phyloP scores from a whole-genome alignment of 2,113 vertebrate genomes.

The Pyrgilauda ruficollis region DNA sequence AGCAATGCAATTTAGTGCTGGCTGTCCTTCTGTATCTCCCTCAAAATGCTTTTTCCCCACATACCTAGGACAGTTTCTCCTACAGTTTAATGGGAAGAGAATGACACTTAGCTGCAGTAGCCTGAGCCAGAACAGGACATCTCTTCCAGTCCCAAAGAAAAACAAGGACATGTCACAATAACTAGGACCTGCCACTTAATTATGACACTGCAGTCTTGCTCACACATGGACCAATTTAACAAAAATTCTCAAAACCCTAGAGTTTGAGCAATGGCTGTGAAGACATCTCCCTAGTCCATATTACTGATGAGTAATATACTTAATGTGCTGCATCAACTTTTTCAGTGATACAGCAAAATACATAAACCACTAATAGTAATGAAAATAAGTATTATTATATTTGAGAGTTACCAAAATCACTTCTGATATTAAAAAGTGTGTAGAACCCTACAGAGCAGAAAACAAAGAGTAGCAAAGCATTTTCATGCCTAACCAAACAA shows the following conservation, averaged over 20 bases:
- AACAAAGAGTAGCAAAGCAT: background rate
- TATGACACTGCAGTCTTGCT: background rate
- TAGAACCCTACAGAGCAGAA: accelerated
- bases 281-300: background rate
- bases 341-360: background rate
- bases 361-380: background rate
- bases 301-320: background rate
- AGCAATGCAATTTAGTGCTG: background rate
- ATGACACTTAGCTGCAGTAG: background rate
- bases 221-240: background rate
- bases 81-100: background rate
- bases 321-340: background rate
- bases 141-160: background rate
- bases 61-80: background rate
- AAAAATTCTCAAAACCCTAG: background rate
- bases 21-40: background rate
- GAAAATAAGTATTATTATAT: background rate
- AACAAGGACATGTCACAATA: background rate
- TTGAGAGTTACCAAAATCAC: background rate
- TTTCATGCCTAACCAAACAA: background rate
- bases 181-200: background rate
- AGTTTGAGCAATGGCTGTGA: background rate
- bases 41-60: background rate
- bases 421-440: background rate
- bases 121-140: accelerated